phyloP scores from a whole-genome alignment of 2,888 invertebrate genomes.

The Leucophenga maculata region DNA sequence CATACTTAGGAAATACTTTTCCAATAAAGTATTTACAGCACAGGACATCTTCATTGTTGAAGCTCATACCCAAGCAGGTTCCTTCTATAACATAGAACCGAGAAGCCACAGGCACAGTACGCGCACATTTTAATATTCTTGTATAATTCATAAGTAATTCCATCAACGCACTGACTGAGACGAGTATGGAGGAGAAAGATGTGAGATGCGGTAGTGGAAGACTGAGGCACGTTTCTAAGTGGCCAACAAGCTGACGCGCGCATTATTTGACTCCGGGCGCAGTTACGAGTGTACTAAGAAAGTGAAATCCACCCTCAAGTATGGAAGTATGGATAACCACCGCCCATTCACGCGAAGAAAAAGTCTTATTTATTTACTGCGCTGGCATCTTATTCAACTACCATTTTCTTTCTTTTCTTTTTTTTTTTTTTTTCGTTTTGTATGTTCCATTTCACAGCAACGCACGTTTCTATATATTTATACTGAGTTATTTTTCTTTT shows the following conservation, averaged over 20 bases:
- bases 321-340: background rate
- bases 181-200: constrained; percentile 52
- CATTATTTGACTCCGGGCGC: constrained; percentile 8
- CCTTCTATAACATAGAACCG: too few relatives aligned
- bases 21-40: constrained; percentile 57
- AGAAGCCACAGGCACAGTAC: constrained; percentile 24
- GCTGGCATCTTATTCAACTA: constrained; percentile 19
- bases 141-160: constrained; percentile 72
- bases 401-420: constrained; percentile 56
- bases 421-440: constrained; percentile 37
- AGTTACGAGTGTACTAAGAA: background rate
- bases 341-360: background rate
- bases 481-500: constrained; percentile 10
- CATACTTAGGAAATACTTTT: constrained; percentile 47
- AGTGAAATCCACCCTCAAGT: background rate
- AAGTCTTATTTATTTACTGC: constrained; percentile 17
- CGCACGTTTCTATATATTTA: constrained; percentile 5
- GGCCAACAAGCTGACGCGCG: constrained; percentile 72
- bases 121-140: constrained; percentile 64
- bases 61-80: too few relatives aligned
- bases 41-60: constrained; percentile 34
- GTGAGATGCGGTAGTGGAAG: constrained; percentile 53
- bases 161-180: constrained; percentile 64
- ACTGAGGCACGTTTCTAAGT: constrained; percentile 59
- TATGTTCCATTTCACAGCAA: constrained; percentile 39